A percentile compares a stretch with the other conserved stretches of the same genome.
Evolutionary conservation across 2,888 invertebrate genomes (phyloP).

Genomic region (Branchellion lobata): DNA sequence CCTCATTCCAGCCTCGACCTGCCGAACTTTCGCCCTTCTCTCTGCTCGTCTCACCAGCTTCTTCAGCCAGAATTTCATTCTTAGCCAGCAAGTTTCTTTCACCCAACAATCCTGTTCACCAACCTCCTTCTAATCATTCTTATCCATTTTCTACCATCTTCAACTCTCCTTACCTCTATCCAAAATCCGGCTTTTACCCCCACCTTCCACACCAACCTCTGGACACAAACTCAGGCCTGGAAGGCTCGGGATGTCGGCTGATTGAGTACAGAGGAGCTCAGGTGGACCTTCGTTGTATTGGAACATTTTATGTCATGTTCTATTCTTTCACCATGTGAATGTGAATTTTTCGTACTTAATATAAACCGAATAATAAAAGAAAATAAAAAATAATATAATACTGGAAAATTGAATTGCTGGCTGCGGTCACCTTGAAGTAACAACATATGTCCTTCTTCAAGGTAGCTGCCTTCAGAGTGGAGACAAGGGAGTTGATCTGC

Average conservation of each 20-base stretch:
- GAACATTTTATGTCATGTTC: not conserved
- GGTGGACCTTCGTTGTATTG: conserved; percentile 64
- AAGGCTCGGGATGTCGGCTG: conserved; percentile 72
- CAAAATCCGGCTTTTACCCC: not conserved
- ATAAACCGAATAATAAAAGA: too few species aligned
- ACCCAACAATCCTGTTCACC: conserved; percentile 3
- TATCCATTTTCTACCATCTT: not conserved
- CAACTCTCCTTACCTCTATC: not conserved
- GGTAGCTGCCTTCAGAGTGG: conserved; percentile 88
- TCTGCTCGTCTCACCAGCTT: not conserved
- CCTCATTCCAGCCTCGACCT: not conserved
- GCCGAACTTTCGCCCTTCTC: not conserved
- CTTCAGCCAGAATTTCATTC: conserved; percentile 15
- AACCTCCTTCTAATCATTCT: not conserved
- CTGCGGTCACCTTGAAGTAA: too few species aligned
- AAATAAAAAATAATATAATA: too few species aligned
- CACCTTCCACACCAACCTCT: conserved; percentile 32
- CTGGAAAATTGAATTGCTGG: too few species aligned
- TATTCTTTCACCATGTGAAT: not conserved
- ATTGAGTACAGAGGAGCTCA: conserved; percentile 85
- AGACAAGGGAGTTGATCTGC: conserved; percentile 93
- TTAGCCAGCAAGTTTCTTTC: conserved; percentile 4
- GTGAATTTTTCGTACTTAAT: too few species aligned
- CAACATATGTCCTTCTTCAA: too few species aligned
- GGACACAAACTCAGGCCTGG: conserved; percentile 18